Evolutionary conservation across 2,113 vertebrate genomes (phyloP).

Genomic region (Mustelus asterias): DNA sequence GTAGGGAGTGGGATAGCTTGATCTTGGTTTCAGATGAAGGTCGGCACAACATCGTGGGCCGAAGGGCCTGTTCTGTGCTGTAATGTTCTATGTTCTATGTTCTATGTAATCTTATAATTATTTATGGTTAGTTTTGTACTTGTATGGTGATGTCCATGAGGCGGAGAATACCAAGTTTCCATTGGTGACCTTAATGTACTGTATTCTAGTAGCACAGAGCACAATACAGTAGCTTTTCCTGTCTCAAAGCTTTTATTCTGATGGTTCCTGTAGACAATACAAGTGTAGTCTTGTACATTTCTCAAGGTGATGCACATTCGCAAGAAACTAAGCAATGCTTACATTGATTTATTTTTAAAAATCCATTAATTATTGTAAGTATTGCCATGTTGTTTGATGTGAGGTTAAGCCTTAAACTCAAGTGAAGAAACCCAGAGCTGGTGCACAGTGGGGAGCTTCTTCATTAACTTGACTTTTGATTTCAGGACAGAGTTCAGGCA

Average conservation of each 20-base stretch:
- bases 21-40: too few relatives aligned
- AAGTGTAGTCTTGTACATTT: background rate
- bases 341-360: background rate
- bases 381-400: background rate
- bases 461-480: slow-evolving; percentile 26
- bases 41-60: too few relatives aligned
- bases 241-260: background rate
- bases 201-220: background rate
- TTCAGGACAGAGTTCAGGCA: slow-evolving; percentile 76
- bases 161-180: background rate
- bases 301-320: background rate
- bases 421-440: background rate
- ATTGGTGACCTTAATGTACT: background rate
- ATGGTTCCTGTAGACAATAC: background rate
- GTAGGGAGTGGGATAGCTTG: too few relatives aligned
- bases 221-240: background rate
- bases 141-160: background rate
- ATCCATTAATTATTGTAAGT: background rate
- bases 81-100: too few relatives aligned
- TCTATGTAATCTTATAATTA: too few relatives aligned
- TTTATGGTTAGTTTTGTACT: background rate
- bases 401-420: background rate
- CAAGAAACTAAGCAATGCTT: background rate
- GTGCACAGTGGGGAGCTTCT: background rate
- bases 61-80: too few relatives aligned